Base-by-base conservation (phyloP, 2,888 invertebrate species). In the Melitaea athalia region DNA sequence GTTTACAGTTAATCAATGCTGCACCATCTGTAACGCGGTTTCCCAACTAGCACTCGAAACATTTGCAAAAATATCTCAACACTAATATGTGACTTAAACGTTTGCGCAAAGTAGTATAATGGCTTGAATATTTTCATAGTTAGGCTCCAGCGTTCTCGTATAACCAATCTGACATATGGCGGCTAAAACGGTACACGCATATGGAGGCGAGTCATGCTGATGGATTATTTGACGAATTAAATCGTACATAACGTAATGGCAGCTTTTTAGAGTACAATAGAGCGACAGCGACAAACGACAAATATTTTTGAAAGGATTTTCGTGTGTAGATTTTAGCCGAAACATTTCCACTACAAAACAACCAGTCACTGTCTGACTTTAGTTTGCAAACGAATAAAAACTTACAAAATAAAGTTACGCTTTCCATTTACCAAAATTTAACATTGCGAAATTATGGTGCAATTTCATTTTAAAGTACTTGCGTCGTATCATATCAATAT, bases 1-100 rank as follows among this genome's bases (percentile, higher is more conserved):
- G 84, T 86, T 84, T 85, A 84, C 79, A 88, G 86, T 81, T 85
- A 87, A 89, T 87, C 85, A 85, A 87, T 85, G 81, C 85, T 77
- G 75, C 81, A 80, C 85, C 85, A 88, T 87, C 83, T 87, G 85
- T 80, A 83, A 67, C 77, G 72, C 70, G 79, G 79, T 84, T 84
- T 80, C 81, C 76, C 79, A 84, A 83, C 61, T 53, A 59, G 55
- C 59, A 67, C 24, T 33, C 38, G 12, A 59, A 52, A 10, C 50
- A 14, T 55, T 45, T 66, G 60, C 55, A 10, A 67, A 57, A 62
- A 63, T 59, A 45, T 17, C 43, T 24, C 33, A 33, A 57, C 63
- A 72, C 57, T 31, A 72, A 70, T 67, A 38, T 63, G 66, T 43
- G 42, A 60, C 71, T 69, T 70, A 68, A 43, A 10, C 12, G 42